Conservation (phyloP, 2,888 invertebrate genomes). For the Spilosoma lubricipeda region DNA sequence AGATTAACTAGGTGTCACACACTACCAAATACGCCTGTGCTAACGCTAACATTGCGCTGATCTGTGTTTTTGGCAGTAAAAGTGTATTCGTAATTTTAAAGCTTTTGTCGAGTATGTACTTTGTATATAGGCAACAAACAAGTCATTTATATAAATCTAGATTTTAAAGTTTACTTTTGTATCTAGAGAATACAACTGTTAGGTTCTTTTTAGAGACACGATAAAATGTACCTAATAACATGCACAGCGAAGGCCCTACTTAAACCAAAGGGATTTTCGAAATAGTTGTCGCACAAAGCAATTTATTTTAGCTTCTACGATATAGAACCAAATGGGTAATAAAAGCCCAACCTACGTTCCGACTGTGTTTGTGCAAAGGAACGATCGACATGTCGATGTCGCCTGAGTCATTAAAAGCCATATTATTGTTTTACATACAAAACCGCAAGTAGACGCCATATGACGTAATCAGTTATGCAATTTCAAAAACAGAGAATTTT, state of each 20-base stretch:
- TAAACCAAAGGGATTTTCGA: neutral
- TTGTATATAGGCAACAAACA: neutral
- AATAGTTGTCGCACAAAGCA: neutral
- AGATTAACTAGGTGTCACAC: neutral
- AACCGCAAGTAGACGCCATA: slow-evolving; percentile 1
- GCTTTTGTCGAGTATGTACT: neutral
- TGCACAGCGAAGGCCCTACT: neutral
- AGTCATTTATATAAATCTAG: neutral
- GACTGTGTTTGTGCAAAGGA: slow-evolving; percentile 15
- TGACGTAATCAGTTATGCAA: slow-evolving; percentile 19
- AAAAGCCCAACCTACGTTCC: slow-evolving; percentile 20
- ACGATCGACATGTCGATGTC: slow-evolving; percentile 20
- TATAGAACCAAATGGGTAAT: slow-evolving; percentile 3
- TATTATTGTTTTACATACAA: slow-evolving; percentile 13
- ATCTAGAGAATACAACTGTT: neutral
- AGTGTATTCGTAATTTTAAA: neutral
- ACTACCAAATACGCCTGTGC: neutral
- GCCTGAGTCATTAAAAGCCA: slow-evolving; percentile 25
- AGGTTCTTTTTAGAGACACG: neutral
- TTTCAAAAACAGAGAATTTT: neutral
- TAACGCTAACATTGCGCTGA: neutral
- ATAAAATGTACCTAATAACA: neutral
- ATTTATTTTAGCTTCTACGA: neutral
- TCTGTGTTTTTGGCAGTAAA: neutral
- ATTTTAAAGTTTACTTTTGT: neutral